These are phyloP conservation scores for Chaunax sp. DNA, from an alignment of 2,797 vertebrate species.

Conservation along the genomic window DNA sequence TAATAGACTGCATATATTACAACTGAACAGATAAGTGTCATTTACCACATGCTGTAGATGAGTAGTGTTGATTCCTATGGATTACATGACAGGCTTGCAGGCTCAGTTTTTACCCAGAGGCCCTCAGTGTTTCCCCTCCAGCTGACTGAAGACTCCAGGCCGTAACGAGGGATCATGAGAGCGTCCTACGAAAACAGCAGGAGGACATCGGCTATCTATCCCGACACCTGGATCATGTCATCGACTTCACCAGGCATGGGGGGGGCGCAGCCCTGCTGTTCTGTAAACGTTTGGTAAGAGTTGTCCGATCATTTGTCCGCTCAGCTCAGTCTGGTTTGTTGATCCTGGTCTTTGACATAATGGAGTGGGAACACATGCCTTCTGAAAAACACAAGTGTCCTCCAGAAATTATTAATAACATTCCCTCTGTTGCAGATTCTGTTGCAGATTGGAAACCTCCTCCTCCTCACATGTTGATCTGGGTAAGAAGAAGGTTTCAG, in stretches of 20 bases:
- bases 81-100: constrained; percentile 8
- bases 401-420: constrained; percentile 59
- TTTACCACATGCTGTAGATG: constrained; percentile 7
- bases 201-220: constrained; percentile 88
- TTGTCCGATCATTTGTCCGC: constrained; percentile 23
- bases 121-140: constrained; percentile 37
- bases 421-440: constrained; percentile 75
- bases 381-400: constrained; percentile 24
- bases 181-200: constrained; percentile 88
- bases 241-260: constrained; percentile 92
- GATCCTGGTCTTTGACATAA: constrained; percentile 15
- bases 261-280: constrained; percentile 88
- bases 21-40: no score
- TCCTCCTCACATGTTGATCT: constrained; percentile 78
- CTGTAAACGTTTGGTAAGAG: constrained; percentile 91
- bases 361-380: constrained; percentile 57
- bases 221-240: constrained; percentile 90
- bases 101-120: constrained; percentile 31
- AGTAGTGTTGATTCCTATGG: constrained; percentile 18
- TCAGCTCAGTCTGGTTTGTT: background rate
- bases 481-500: constrained; percentile 58
- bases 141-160: constrained; percentile 40
- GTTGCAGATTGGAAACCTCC: constrained; percentile 81
- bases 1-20: no score
- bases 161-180: constrained; percentile 87